These are phyloP conservation scores for Myopa tessellatipennis DNA, from an alignment of 2,888 invertebrate genomes.

Conservation along the genomic window DNA sequence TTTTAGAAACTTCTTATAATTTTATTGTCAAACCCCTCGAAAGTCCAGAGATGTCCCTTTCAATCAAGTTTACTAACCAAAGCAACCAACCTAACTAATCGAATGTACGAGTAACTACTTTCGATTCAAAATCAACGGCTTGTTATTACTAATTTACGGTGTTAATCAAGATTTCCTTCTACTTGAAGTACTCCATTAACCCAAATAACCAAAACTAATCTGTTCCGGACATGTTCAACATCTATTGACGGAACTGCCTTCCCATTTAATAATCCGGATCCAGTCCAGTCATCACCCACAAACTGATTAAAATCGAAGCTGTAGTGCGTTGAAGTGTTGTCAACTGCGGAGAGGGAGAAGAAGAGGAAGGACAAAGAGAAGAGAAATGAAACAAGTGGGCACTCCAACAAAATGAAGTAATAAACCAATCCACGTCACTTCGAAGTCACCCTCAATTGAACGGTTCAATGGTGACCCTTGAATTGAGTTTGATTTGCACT, in stretches of 20 bases:
- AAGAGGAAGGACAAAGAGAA: not conserved
- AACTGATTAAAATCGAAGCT: constrained; percentile 12
- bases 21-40: too few species aligned
- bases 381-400: not conserved
- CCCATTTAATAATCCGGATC: not conserved
- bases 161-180: not conserved
- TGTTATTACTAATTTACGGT: not conserved
- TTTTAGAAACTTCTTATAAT: too few species aligned
- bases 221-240: constrained; percentile 1
- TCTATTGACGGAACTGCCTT: not conserved
- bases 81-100: too few species aligned
- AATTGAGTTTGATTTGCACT: constrained; percentile 38
- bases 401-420: constrained; percentile 9
- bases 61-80: too few species aligned
- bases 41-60: too few species aligned
- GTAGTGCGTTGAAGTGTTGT: constrained; percentile 12
- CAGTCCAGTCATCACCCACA: not conserved
- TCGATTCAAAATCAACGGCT: not conserved
- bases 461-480: constrained; percentile 30
- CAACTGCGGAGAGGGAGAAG: not conserved
- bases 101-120: too few species aligned
- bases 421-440: constrained; percentile 21
- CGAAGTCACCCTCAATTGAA: not conserved
- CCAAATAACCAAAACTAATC: not conserved
- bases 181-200: not conserved